phyloP scores from a whole-genome alignment of 2,888 invertebrate genomes.

The Drosophila austrosaltans region DNA sequence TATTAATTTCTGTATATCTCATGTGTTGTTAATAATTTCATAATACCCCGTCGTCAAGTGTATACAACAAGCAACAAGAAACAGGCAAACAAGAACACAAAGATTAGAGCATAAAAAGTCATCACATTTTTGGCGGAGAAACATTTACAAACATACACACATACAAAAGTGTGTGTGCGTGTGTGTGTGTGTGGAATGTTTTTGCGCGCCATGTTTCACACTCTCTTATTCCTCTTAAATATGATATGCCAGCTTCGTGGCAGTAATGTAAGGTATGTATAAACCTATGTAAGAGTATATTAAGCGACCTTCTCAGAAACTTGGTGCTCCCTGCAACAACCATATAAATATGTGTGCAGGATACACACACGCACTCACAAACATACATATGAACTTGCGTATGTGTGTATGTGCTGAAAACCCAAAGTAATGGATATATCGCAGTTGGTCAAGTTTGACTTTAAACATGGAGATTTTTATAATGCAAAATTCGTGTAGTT shows the following conservation, averaged over 20 bases:
- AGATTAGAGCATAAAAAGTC: constrained; percentile 39
- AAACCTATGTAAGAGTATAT: not conserved
- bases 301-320: not conserved
- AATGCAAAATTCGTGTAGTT: constrained; percentile 68
- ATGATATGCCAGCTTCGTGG: not conserved
- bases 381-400: not conserved
- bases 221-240: constrained; percentile 4
- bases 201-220: constrained; percentile 7
- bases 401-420: not conserved
- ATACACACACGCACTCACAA: no score
- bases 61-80: constrained; percentile 9
- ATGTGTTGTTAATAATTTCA: not conserved
- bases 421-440: not conserved
- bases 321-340: not conserved
- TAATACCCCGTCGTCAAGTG: constrained; percentile 1
- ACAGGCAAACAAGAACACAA: constrained; percentile 14
- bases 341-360: not conserved
- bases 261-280: not conserved
- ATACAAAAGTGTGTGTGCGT: not conserved
- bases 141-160: not conserved
- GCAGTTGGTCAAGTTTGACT: constrained; percentile 4
- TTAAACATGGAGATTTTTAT: constrained; percentile 54
- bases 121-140: constrained; percentile 34
- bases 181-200: not conserved
- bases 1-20: not conserved